Evolutionary conservation across 2,888 invertebrate genomes (phyloP).

Genomic region (Physocephala rufipes): DNA sequence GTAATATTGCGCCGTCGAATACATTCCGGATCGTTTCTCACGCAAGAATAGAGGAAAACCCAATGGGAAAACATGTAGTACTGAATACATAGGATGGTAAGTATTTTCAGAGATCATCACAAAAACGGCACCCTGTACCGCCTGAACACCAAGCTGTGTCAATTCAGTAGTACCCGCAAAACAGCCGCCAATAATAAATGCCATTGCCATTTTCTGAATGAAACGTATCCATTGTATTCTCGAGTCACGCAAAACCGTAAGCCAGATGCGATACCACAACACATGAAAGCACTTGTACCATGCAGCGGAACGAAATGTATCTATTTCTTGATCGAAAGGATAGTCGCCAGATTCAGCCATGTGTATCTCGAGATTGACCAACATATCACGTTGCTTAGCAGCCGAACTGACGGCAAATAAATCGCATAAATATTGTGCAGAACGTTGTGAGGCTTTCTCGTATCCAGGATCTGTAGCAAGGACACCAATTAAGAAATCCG

Average conservation of each 20-base stretch:
- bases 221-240: conserved; percentile 79
- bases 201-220: conserved; percentile 81
- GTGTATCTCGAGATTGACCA: conserved; percentile 78
- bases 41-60: conserved; percentile 81
- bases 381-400: conserved; percentile 78
- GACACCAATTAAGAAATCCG: conserved; percentile 88
- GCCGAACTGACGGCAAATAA: conserved; percentile 81
- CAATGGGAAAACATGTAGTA: conserved; percentile 83
- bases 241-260: conserved; percentile 82
- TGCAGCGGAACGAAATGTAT: conserved; percentile 69
- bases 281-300: conserved; percentile 80
- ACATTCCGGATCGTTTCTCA: conserved; percentile 84
- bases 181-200: conserved; percentile 83
- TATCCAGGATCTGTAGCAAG: conserved; percentile 82
- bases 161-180: conserved; percentile 78
- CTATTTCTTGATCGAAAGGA: conserved; percentile 60
- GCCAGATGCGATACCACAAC: conserved; percentile 78
- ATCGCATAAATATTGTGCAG: conserved; percentile 79
- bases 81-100: conserved; percentile 91
- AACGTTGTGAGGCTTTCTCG: conserved; percentile 76
- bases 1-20: conserved; percentile 82
- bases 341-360: conserved; percentile 69
- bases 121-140: conserved; percentile 87
- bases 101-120: conserved; percentile 90
- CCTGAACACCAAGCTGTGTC: conserved; percentile 85